A percentile compares a stretch with the other conserved stretches of the same genome.
phyloP scores from a whole-genome alignment of 2,797 vertebrate genomes.

The Rhinella marina region DNA sequence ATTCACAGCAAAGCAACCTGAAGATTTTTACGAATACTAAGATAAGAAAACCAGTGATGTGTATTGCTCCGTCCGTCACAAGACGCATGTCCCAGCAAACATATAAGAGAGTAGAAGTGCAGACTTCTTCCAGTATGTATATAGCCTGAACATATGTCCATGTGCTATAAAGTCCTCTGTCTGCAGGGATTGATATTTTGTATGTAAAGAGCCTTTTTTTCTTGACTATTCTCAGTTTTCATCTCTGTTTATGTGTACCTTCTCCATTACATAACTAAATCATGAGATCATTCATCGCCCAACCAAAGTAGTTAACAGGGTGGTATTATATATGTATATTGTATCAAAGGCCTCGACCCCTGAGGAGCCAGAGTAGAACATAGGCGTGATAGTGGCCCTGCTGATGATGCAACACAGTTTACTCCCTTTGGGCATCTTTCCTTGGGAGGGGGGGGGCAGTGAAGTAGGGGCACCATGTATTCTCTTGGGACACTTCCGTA shows the following conservation, averaged over 20 bases:
- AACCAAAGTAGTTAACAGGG: neutral
- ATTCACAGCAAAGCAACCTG: constrained; percentile 29
- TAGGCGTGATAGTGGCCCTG: too few species aligned
- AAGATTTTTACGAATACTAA: constrained; percentile 52
- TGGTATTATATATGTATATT: neutral
- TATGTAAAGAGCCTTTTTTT: neutral
- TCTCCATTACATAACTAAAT: neutral
- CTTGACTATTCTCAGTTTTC: neutral
- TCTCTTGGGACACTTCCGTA: too few species aligned
- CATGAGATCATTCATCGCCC: neutral
- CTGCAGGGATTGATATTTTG: neutral
- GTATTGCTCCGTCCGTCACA: neutral
- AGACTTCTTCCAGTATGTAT: neutral
- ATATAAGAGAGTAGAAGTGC: neutral
- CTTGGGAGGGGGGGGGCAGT: too few species aligned
- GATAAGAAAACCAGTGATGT: constrained; percentile 44
- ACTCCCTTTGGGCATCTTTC: too few species aligned
- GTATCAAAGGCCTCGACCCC: too few species aligned
- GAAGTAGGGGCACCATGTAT: too few species aligned
- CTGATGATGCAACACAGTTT: too few species aligned
- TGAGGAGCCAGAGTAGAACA: too few species aligned
- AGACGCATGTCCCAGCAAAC: neutral
- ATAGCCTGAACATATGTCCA: neutral
- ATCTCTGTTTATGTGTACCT: neutral
- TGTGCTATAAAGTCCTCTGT: neutral